Evolutionary conservation across 2,797 vertebrate genomes (phyloP).

Genomic region (Clarias fuscus): DNA sequence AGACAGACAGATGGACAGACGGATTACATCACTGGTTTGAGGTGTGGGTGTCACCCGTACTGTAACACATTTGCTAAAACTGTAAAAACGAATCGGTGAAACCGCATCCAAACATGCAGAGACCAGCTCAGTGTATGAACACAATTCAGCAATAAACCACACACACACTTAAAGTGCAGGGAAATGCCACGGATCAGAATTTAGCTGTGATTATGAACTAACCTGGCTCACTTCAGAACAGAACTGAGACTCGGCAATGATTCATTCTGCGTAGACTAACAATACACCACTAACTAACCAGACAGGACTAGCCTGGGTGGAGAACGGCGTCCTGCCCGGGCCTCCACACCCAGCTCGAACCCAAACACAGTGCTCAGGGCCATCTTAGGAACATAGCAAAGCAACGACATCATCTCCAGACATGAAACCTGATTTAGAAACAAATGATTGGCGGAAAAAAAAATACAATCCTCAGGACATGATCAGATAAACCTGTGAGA

Average conservation of each 20-base stretch:
- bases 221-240: not conserved
- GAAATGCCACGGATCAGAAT: slow-evolving; percentile 24
- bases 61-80: not conserved
- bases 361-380: slow-evolving; percentile 14
- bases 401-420: not conserved
- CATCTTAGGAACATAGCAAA: not conserved
- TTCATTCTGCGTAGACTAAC: not conserved
- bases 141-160: slow-evolving; percentile 10
- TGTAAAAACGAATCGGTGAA: not conserved
- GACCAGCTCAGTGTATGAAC: slow-evolving; percentile 40
- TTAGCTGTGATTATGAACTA: not conserved
- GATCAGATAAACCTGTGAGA: not conserved
- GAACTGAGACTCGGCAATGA: not conserved
- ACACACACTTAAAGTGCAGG: slow-evolving; percentile 21
- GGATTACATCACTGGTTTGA: not conserved
- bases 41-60: not conserved
- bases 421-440: slow-evolving; percentile 18
- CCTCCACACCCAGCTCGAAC: slow-evolving; percentile 32
- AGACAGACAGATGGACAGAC: not conserved
- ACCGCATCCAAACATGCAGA: slow-evolving; percentile 28
- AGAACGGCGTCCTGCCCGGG: not conserved
- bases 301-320: not conserved
- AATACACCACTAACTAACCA: not conserved
- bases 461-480: slow-evolving; percentile 1
- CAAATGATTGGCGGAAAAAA: not conserved